phyloP scores from a whole-genome alignment of 1,140 invertebrate species.

The Choristoneura fumiferana region DNA sequence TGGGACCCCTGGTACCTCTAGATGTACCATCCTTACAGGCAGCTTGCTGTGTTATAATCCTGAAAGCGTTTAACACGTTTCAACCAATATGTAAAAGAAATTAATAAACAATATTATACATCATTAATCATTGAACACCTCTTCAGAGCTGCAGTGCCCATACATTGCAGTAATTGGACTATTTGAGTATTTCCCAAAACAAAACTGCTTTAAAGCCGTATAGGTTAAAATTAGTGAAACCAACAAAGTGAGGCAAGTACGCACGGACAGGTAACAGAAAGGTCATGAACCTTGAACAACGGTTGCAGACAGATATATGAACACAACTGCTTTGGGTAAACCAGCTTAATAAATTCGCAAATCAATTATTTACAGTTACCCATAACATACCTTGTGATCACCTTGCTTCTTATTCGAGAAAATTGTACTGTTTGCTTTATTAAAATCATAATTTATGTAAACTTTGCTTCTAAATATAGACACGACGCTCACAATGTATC shows the following conservation, averaged over 20 bases:
- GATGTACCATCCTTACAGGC: slow-evolving; percentile 63
- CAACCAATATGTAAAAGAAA: neutral
- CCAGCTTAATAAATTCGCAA: slow-evolving; percentile 17
- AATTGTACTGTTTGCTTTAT: slow-evolving; percentile 65
- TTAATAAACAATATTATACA: no score
- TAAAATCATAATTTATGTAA: slow-evolving; percentile 73
- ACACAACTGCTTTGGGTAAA: slow-evolving; percentile 25
- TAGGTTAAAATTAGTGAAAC: neutral
- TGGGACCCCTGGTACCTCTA: slow-evolving; percentile 63
- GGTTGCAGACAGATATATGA: slow-evolving; percentile 13
- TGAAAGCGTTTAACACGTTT: slow-evolving; percentile 35
- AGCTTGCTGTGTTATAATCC: slow-evolving; percentile 44
- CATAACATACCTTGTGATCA: slow-evolving; percentile 54
- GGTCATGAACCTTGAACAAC: slow-evolving; percentile 43
- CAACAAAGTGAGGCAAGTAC: neutral
- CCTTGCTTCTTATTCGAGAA: slow-evolving; percentile 67
- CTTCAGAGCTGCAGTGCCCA: no score
- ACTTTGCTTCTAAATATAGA: slow-evolving; percentile 44
- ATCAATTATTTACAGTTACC: slow-evolving; percentile 15
- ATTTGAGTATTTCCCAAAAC: no score
- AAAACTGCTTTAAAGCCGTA: neutral
- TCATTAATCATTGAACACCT: no score
- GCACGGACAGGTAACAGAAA: slow-evolving; percentile 25
- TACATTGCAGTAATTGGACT: no score
- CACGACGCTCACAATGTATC: slow-evolving; percentile 39